Evolutionary conservation across 2,888 invertebrate genomes (phyloP).

Genomic region (Pogonocherus hispidulus): DNA sequence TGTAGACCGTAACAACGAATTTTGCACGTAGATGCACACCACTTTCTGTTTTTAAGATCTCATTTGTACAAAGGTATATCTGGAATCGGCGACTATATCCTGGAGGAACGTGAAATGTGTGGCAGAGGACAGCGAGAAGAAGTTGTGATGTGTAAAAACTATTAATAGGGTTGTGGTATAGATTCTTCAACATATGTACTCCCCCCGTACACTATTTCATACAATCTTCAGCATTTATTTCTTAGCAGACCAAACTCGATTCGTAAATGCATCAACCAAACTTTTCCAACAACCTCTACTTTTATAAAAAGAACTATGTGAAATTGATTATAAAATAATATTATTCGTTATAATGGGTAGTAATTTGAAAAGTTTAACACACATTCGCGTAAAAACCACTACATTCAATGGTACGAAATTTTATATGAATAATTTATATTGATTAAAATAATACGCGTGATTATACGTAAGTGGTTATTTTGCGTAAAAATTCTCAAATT

Average conservation of each 20-base stretch:
- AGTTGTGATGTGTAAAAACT: slow-evolving; percentile 56
- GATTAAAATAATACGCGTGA: too few species aligned
- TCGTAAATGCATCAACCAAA: not conserved
- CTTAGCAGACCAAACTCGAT: not conserved
- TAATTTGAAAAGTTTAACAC: too few species aligned
- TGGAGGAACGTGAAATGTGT: too few species aligned
- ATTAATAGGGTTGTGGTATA: slow-evolving; percentile 55
- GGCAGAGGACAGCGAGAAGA: slow-evolving; percentile 44
- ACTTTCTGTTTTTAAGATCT: slow-evolving; percentile 36
- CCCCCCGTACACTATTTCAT: slow-evolving; percentile 55
- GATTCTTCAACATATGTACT: slow-evolving; percentile 40
- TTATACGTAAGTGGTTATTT: too few species aligned
- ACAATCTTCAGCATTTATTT: slow-evolving; percentile 38
- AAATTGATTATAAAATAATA: too few species aligned
- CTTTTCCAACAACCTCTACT: too few species aligned
- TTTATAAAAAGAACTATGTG: too few species aligned
- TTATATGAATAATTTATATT: too few species aligned
- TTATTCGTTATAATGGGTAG: too few species aligned
- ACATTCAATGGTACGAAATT: too few species aligned
- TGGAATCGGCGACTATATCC: slow-evolving; percentile 36
- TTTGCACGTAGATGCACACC: slow-evolving; percentile 33
- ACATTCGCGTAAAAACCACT: too few species aligned
- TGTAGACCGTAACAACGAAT: slow-evolving; percentile 43
- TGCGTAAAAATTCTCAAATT: too few species aligned
- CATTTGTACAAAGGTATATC: slow-evolving; percentile 31